Base-by-base conservation (phyloP, 2,888 invertebrate species). In the Alsophila aescularia region DNA sequence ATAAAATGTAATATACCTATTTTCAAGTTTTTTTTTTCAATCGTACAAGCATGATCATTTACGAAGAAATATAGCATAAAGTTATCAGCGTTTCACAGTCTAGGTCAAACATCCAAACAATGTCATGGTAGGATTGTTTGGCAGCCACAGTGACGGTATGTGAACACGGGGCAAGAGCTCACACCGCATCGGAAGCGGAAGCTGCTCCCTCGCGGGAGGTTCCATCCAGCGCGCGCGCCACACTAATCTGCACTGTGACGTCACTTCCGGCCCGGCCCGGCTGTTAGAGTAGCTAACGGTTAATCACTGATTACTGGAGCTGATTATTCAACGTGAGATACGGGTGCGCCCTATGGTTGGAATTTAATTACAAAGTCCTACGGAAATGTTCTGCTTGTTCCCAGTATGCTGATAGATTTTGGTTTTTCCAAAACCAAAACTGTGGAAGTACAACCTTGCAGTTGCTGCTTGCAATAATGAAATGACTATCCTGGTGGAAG, bases 151-250 rank as follows among this genome's bases (percentile, higher is more conserved):
- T 58, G 55, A 69, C 71, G 68, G 70, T 72, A 66, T 39, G 52
- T 66, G 63, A 62, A 45, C 66, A 62, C 58, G 73, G 69, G 75
- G 71, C 77, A 75, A 78, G 75, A 81, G 76, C 72, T 40, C 48
- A 73, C 73, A 80, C 85, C 88, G 88, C 73, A 80, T 86, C 88
- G 88, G 88, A 88, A 90, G 69, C 89, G 90, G 90, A 90, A 87
- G 79, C 87, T 85, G 83, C 81, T 82, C 86, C 85, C 81, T 77
- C 75, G 74, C 72, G 75, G 76, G 40, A 55, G 54, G 49, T 45
- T 50, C 53, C 53, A 16, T 32, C 42, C 53, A 48, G 64, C 66
- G 76, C 79, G 77, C 81, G 83, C 76, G 69, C 69, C 66, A 60
- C 55, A 56, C 62, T 68, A 71, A 75, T 73, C 74, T 75, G 69